Base-by-base conservation (phyloP, 2,888 invertebrate genomes). In the Rhynchonema sp. region DNA sequence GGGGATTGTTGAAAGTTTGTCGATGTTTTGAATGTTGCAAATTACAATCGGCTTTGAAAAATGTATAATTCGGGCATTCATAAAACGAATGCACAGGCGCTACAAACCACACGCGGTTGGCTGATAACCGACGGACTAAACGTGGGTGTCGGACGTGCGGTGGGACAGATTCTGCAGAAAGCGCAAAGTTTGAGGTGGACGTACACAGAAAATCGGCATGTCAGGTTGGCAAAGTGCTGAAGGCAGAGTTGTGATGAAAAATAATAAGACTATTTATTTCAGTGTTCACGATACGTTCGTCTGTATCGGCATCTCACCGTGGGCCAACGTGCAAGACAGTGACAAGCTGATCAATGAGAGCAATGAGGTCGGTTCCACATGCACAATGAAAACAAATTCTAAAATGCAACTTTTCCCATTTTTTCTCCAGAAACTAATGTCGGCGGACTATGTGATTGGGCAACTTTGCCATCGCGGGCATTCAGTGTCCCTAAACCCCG, bases 301-400 rank as follows among this genome's bases (percentile, higher is more conserved):
- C 56, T 74, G 73, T 65, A 73, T 75, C 57, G 75, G 74, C 22
- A 73, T 76, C n/a, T 69, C 73, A 20, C 74, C 75, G n/a, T 76
- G 75, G 74, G 75, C 75, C 0, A 75, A 74, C 64, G 70, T 76
- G 9, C 67, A 69, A 61, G 3, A 49, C n/a, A 6, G 13, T 3
- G 20, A 6, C 3, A 13, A 23, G n/a, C n/a, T 49, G n/a, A 49
- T 49, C 23, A 49, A 49, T n/a, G n/a, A 49, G n/a, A 49, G 3
- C 9, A 17, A 17, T n/a, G 49, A 49, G 9, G 49, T 49, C 3
- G n/a, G 49, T 49, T 49, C 20, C 9, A 38, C 20, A 13, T 38
- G 9, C 9, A 13, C 38, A 13, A 9, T 38, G 20, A 38, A 38
- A 38, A 13, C 38, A 38, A 13, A 13, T 9, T 38, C 13, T 38